A percentile compares a stretch with the other conserved stretches of the same genome.
These are phyloP conservation scores for Falco biarmicus DNA, from an alignment of 2,797 vertebrate genomes.

Conservation along the genomic window DNA sequence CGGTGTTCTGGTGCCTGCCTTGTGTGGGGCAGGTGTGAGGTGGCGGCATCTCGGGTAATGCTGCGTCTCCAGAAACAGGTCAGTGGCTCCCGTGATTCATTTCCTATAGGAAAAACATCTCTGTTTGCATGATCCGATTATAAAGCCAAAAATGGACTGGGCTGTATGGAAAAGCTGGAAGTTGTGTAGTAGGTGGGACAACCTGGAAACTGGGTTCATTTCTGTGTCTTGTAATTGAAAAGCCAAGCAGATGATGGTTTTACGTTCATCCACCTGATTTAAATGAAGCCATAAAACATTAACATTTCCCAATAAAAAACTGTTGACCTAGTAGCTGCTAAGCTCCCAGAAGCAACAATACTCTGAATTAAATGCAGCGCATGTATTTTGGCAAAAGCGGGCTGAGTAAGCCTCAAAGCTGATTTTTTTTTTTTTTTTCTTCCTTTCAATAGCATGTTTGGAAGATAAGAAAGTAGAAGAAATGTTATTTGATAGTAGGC, in stretches of 20 bases:
- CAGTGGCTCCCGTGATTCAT: not conserved
- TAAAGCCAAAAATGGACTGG: not conserved
- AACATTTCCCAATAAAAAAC: not conserved
- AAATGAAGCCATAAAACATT: not conserved
- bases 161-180: not conserved
- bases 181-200: not conserved
- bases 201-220: not conserved
- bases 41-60: accelerated
- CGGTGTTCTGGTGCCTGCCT: not conserved
- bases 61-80: not conserved
- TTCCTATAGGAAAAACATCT: not conserved
- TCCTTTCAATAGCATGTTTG: not conserved
- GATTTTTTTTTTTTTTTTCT: not conserved
- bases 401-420: not conserved
- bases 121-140: not conserved
- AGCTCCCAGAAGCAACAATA: not conserved
- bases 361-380: not conserved
- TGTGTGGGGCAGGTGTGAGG: not conserved
- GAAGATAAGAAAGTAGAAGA: not conserved
- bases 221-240: not conserved
- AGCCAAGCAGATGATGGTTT: not conserved
- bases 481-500: not conserved
- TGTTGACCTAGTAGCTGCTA: not conserved
- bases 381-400: not conserved
- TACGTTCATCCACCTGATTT: not conserved